Evolutionary conservation across 1,140 invertebrate genomes (phyloP).

Genomic region (Drosophila insularis): DNA sequence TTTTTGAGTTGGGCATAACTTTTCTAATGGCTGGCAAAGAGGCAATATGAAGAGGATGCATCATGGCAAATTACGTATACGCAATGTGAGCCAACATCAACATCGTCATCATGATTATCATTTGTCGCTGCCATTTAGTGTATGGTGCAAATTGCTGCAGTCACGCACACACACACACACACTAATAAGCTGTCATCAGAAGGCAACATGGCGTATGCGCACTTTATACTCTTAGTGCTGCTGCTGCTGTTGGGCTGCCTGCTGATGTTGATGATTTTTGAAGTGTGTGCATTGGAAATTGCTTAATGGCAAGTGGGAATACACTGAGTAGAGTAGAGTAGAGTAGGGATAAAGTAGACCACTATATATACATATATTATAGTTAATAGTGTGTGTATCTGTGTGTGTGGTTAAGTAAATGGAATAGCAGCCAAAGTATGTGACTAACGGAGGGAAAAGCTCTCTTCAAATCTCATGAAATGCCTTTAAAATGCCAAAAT

Average conservation of each 20-base stretch:
- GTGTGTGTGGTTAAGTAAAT: too few relatives aligned
- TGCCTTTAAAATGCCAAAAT: too few relatives aligned
- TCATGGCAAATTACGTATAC: conserved; percentile 38
- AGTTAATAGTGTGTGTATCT: too few relatives aligned
- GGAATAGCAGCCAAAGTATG: too few relatives aligned
- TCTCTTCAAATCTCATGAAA: too few relatives aligned
- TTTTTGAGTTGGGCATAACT: conserved; percentile 2
- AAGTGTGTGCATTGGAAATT: conserved; percentile 21
- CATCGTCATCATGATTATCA: conserved; percentile 12
- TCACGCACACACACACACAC: conserved; percentile 39
- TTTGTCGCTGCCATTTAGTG: conserved; percentile 27
- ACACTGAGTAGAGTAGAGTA: background rate
- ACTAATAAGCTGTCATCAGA: conserved; percentile 61
- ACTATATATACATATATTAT: too few relatives aligned
- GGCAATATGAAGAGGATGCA: conserved; percentile 34
- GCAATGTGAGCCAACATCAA: conserved; percentile 22
- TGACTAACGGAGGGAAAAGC: too few relatives aligned
- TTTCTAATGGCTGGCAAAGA: conserved; percentile 1
- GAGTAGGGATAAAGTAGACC: background rate
- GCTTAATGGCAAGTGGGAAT: conserved; percentile 21
- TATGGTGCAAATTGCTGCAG: conserved; percentile 50
- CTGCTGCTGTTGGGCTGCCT: background rate
- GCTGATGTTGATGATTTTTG: conserved; percentile 17
- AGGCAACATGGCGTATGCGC: conserved; percentile 46
- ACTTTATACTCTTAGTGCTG: conserved; percentile 4